Evolutionary conservation across 2,888 invertebrate species (phyloP), one percentile per base, ranked within the genome.

Genomic region (Cryptosula pallasiana): DNA sequence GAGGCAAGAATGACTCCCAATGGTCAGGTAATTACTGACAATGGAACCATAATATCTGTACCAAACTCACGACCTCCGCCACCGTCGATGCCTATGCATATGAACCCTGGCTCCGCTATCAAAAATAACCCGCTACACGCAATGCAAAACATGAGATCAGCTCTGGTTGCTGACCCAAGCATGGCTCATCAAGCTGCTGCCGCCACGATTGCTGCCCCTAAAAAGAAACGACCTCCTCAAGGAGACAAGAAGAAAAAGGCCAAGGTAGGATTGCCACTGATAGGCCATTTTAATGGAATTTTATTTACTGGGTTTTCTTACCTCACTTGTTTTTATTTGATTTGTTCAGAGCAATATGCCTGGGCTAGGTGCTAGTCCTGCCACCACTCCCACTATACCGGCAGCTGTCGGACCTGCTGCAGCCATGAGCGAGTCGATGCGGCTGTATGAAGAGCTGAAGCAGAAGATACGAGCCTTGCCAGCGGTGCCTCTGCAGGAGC

Each of bases 91-190:
- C 63, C 63, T 32, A 63, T 63, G 63, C 34, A 27, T 13, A 63
- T 63, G 63, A 5, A 32, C n/a, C 32, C 32, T 5, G 32, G 29
- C 5, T 5, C 9, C 32, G 34, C 9, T 25, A 55, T 55, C n/a
- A 63, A 63, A 63, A 20, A 27, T 9, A 32, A 27, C 13, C 63
- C 63, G 2, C 63, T 63, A 9, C 63, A 34, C n/a, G 63, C 63
- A 3, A 63, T 63, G 63, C 63, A 63, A 32, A 63, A 63, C 32
- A 63, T 63, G 63, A 63, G 63, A 63, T 63, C 63, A 25, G 63
- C 63, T 5, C 32, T 63, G 3, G 13, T 27, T 3, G 63, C 63
- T 63, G 63, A 63, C 9, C 9, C 32, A 13, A 32, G 63, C 32
- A 63, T 63, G 63, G 27, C 63, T 13, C 63, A 2, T 2, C 63